These are phyloP conservation scores for Chloropsis cyanopogon DNA, from an alignment of 2,113 vertebrate species.

Conservation along the genomic window DNA sequence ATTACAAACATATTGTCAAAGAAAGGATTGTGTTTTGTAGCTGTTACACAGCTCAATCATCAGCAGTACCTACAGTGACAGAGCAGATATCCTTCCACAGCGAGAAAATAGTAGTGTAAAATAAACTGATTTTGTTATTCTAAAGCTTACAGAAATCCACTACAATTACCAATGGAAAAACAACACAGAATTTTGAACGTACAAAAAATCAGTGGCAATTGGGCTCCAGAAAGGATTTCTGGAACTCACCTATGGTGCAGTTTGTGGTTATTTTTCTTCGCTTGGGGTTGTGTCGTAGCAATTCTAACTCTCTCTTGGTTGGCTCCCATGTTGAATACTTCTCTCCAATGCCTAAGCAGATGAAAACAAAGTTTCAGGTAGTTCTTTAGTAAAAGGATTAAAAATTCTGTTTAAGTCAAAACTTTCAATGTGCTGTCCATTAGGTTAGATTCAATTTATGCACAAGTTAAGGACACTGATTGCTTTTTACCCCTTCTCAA, in stretches of 20 bases:
- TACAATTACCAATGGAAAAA: neutral
- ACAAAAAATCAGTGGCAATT: neutral
- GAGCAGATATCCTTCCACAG: neutral
- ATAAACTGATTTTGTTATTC: neutral
- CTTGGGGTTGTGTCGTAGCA: conserved; percentile 98
- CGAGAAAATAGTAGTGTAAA: neutral
- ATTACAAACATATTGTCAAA: neutral
- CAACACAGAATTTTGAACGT: neutral
- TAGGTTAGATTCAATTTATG: neutral
- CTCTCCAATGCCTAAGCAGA: conserved; percentile 88
- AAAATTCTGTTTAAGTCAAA: neutral
- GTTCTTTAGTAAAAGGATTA: neutral
- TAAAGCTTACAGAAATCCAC: neutral
- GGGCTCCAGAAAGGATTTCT: neutral
- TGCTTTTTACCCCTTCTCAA: neutral
- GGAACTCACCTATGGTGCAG: conserved; percentile 93
- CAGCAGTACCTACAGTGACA: neutral
- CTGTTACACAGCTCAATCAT: neutral
- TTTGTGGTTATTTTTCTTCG: conserved; percentile 98
- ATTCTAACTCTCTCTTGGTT: conserved; percentile 94
- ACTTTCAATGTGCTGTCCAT: neutral
- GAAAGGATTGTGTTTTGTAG: neutral
- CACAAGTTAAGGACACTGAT: neutral
- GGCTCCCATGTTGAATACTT: conserved; percentile 99
- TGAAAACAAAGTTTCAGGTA: conserved; percentile 43